A percentile compares a stretch with the other conserved stretches of the same genome.
Conservation (phyloP, 2,888 invertebrate genomes). For the Megamerina dolium region DNA sequence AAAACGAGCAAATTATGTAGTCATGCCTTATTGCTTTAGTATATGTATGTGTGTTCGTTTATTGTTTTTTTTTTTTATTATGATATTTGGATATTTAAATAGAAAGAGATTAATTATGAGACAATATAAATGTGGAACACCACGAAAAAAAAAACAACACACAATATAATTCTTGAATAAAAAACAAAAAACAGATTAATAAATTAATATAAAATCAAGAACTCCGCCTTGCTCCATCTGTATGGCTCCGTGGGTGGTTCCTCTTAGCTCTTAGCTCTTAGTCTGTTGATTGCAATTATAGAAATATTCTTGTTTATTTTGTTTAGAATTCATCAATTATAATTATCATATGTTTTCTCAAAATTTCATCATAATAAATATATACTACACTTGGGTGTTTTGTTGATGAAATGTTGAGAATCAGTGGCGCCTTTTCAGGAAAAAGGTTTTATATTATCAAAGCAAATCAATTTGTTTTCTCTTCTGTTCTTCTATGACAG, state of each 20-base stretch:
- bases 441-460: too few relatives aligned
- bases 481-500: too few relatives aligned
- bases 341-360: too few relatives aligned
- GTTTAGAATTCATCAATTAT: not conserved
- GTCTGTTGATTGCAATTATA: not conserved
- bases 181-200: too few relatives aligned
- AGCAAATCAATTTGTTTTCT: too few relatives aligned
- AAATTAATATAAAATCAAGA: too few relatives aligned
- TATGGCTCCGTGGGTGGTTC: constrained; percentile 30
- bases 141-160: too few relatives aligned
- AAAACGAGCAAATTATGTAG: constrained; percentile 25
- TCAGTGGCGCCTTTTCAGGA: too few relatives aligned
- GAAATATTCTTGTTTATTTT: not conserved
- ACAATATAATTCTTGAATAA: too few relatives aligned
- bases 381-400: too few relatives aligned
- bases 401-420: too few relatives aligned
- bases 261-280: constrained; percentile 3
- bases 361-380: too few relatives aligned
- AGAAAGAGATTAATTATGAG: constrained; percentile 11
- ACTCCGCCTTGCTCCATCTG: not conserved
- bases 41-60: not conserved
- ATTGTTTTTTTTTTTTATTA: not conserved
- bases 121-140: not conserved
- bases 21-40: not conserved
- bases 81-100: not conserved